Conservation (phyloP, 30 jellyfish, hydroid and myxozoan genomes). For the Aurelia coerulea region DNA sequence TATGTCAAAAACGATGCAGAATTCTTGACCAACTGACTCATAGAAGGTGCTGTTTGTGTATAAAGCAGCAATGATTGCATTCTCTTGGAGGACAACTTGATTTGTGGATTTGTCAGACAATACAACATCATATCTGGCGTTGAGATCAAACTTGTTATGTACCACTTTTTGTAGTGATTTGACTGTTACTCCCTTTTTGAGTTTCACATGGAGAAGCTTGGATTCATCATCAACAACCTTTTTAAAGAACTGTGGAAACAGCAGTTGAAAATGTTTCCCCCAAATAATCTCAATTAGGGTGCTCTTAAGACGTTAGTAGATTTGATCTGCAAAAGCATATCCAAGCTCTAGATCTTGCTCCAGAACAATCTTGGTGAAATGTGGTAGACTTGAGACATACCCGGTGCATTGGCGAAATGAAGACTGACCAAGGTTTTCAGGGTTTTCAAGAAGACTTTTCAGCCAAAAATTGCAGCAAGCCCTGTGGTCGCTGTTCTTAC, state of each 20-base stretch:
- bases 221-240: no score
- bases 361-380: background rate
- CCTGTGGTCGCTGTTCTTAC: no score
- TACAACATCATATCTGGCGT: background rate
- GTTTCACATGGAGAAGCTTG: no score
- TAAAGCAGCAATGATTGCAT: background rate
- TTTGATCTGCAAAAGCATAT: background rate
- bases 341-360: constrained; percentile 1
- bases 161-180: no score
- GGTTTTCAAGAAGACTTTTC: no score
- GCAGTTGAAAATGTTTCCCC: constrained; percentile 10
- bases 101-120: background rate
- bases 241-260: background rate
- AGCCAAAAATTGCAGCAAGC: no score
- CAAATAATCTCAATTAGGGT: constrained; percentile 3
- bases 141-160: background rate
- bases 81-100: background rate
- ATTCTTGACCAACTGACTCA: constrained; percentile 32
- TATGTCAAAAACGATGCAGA: constrained; percentile 16
- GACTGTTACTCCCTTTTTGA: no score
- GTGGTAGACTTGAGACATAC: background rate
- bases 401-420: no score
- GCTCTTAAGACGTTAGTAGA: background rate
- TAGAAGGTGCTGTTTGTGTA: constrained; percentile 19
- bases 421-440: no score